These are phyloP conservation scores for Danio albolineatus DNA, from an alignment of 2,797 vertebrate genomes.

Conservation along the genomic window DNA sequence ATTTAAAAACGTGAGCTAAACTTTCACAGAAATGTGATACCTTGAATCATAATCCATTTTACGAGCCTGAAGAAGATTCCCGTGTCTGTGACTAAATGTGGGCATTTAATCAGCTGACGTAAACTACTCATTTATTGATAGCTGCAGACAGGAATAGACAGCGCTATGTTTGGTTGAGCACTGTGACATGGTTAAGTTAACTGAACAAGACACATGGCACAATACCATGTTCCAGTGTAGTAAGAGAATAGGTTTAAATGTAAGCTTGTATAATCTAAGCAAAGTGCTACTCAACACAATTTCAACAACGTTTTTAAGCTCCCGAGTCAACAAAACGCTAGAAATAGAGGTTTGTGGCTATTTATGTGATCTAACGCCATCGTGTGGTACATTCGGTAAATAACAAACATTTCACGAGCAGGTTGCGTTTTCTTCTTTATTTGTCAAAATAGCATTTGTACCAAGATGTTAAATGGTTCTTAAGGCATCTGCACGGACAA, in stretches of 20 bases:
- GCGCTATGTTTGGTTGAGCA: conserved; percentile 27
- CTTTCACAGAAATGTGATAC: not conserved
- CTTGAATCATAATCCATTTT: not conserved
- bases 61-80: conserved; percentile 22
- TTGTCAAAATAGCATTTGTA: conserved; percentile 90
- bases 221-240: not conserved
- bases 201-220: not conserved
- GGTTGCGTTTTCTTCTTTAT: conserved; percentile 45
- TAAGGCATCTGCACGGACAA: conserved; percentile 84
- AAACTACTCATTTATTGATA: conserved; percentile 40
- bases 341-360: not conserved
- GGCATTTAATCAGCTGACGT: conserved; percentile 43
- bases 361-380: not conserved
- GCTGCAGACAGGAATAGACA: conserved; percentile 13
- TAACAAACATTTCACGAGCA: conserved; percentile 7
- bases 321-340: not conserved
- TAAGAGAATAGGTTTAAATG: not conserved
- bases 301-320: not conserved
- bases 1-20: not conserved
- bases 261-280: not conserved
- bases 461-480: conserved; percentile 84
- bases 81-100: conserved; percentile 35
- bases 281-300: not conserved
- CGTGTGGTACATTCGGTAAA: conserved; percentile 11
- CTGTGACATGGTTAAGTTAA: conserved; percentile 6